Base-by-base conservation (phyloP, 2,888 invertebrate genomes). In the Limulus polyphemus region DNA sequence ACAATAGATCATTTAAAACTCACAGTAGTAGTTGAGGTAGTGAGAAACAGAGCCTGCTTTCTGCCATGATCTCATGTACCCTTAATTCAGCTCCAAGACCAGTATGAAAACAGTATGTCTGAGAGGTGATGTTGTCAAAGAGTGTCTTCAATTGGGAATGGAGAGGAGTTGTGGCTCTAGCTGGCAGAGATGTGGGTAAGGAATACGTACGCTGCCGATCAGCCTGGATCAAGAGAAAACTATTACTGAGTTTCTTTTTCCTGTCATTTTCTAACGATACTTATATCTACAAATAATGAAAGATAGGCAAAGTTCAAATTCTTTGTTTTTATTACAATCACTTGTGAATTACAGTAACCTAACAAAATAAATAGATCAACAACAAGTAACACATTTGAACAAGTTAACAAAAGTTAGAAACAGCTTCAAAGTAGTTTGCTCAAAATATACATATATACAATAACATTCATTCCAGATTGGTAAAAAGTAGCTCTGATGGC, bases 11-110 rank as follows among this genome's bases (percentile, higher is more conserved):
- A 47, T 59, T 13, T 55, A 56, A 58, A 32, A 83, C 87, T 84
- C 79, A 92, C 88, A 95, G 78, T 67, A 94, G 78, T 75, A 92
- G 90, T 71, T 88, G 85, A 1, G 95, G 94, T 76, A 95, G 83
- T 56, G 83, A 81, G 73, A 87, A 92, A 72, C 90, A 88, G 11
- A 91, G 77, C 72, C 86, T 86, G 70, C 90, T 88, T 76, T 95
- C 95, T 0, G 90, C 87, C 87, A 95, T 88, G 57, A 89, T 84
- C 77, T 95, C 95, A 73, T 92, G 89, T 4, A 94, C 92, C 68
- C 88, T 89, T 58, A 95, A 90, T 75, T 94, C 92, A 1, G 90
- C 91, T 0, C 91, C 90, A 47, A 90, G 80, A 0, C 91, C 90
- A 0, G 94, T 93, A 75, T 92, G 91, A 75, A 95, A 88, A 60